Evolutionary conservation across 2,888 invertebrate species (phyloP).

Genomic region (Drosophila mercatorum): DNA sequence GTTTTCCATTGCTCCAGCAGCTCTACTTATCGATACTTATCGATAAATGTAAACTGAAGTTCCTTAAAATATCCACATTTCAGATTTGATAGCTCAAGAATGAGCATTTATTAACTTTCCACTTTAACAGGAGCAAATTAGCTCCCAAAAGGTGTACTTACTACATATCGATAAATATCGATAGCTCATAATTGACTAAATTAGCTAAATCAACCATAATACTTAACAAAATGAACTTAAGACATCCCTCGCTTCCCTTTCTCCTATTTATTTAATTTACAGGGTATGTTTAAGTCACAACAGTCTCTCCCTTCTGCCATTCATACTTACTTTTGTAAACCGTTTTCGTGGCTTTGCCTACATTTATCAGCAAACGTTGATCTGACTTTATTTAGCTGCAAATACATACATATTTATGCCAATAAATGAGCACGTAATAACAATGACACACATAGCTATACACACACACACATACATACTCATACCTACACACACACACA

Average conservation of each 20-base stretch:
- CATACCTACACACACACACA: slow-evolving; percentile 5
- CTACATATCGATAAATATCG: neutral
- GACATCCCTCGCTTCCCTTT: too few relatives aligned
- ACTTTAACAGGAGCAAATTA: neutral
- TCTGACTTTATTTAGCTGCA: slow-evolving; percentile 60
- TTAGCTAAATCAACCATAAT: neutral
- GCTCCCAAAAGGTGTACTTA: fast-evolving
- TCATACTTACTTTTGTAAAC: slow-evolving; percentile 38
- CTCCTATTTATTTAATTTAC: neutral
- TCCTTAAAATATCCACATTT: neutral
- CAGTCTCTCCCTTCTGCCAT: neutral
- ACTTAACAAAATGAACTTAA: neutral
- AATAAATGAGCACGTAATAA: slow-evolving; percentile 75
- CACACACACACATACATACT: neutral
- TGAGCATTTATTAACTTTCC: neutral
- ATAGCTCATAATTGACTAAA: neutral
- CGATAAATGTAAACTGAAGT: too few relatives aligned
- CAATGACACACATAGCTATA: slow-evolving; percentile 59
- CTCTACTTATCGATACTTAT: neutral
- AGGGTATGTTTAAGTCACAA: slow-evolving; percentile 22
- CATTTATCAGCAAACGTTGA: slow-evolving; percentile 69
- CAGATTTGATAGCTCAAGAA: neutral
- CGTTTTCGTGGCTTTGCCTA: slow-evolving; percentile 56
- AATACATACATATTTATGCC: slow-evolving; percentile 63
- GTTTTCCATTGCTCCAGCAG: neutral